phyloP scores from a whole-genome alignment of 2,888 invertebrate genomes.

The Archips crataeganus region DNA sequence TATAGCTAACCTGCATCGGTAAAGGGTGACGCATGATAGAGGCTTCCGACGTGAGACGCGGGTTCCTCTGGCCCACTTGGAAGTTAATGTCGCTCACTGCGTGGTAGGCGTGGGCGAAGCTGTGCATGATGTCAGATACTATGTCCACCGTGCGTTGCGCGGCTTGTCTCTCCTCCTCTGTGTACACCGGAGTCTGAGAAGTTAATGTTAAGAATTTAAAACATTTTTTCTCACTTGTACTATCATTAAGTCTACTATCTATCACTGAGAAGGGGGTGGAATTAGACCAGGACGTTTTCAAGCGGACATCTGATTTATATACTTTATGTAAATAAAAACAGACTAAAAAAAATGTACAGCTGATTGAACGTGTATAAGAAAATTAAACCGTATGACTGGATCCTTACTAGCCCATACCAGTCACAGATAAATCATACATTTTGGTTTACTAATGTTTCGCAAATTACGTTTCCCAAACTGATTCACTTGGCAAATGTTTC shows the following conservation, averaged over 20 bases:
- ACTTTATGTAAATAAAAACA: too few relatives aligned
- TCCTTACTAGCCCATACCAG: too few relatives aligned
- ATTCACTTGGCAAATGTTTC: too few relatives aligned
- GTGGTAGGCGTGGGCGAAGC: constrained; percentile 95
- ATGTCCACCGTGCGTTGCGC: constrained; percentile 90
- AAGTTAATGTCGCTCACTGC: constrained; percentile 93
- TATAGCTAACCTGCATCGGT: constrained; percentile 62
- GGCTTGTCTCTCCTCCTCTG: constrained; percentile 73
- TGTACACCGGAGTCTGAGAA: constrained; percentile 43
- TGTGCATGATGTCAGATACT: constrained; percentile 93
- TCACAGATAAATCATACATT: too few relatives aligned
- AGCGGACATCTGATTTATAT: not conserved
- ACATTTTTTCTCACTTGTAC: not conserved
- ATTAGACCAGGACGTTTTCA: not conserved
- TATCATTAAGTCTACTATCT: too few relatives aligned
- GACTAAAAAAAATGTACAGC: too few relatives aligned
- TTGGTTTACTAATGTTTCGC: too few relatives aligned
- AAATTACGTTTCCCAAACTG: too few relatives aligned
- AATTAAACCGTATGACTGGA: too few relatives aligned
- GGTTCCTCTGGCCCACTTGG: constrained; percentile 55
- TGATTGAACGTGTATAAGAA: too few relatives aligned
- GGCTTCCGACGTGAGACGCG: constrained; percentile 63
- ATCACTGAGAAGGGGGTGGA: too few relatives aligned
- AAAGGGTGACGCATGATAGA: constrained; percentile 53
- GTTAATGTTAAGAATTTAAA: not conserved